Conservation (phyloP, 2,888 invertebrate genomes). For the Mythimna impura region DNA sequence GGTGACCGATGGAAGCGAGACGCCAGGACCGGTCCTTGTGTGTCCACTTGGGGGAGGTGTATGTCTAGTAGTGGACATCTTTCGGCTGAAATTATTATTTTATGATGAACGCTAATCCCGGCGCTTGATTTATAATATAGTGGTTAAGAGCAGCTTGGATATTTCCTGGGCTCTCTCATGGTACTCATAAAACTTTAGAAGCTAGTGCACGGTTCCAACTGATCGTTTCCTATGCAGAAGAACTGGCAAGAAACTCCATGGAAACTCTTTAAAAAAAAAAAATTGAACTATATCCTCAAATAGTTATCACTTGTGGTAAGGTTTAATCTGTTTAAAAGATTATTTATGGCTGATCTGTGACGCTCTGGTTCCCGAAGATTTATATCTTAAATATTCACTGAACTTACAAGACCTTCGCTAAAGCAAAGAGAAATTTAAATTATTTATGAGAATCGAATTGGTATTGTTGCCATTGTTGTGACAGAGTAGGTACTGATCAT, state of each 20-base stretch:
- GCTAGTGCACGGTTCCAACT: too few relatives aligned
- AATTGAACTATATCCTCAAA: neutral
- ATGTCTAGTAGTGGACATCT: too few relatives aligned
- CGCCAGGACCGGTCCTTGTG: too few relatives aligned
- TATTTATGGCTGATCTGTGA: neutral
- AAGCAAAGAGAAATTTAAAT: neutral
- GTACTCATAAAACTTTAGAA: too few relatives aligned
- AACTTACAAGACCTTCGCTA: conserved; percentile 11
- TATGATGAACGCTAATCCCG: too few relatives aligned
- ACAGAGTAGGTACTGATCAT: neutral
- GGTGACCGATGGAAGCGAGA: too few relatives aligned
- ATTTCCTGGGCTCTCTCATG: neutral
- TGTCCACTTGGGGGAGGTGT: too few relatives aligned
- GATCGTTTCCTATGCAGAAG: too few relatives aligned
- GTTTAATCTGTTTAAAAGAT: neutral
- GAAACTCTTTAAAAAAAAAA: too few relatives aligned
- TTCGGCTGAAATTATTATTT: too few relatives aligned
- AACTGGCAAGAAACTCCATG: too few relatives aligned
- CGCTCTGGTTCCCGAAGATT: neutral
- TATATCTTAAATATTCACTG: conserved; percentile 34
- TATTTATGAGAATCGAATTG: conserved; percentile 21
- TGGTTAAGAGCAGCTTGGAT: neutral
- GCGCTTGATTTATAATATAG: too few relatives aligned
- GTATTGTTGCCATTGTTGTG: conserved; percentile 12
- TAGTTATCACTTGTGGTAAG: neutral